These are phyloP conservation scores for Phoebastria nigripes DNA, from an alignment of 2,797 vertebrate species.

Conservation along the genomic window DNA sequence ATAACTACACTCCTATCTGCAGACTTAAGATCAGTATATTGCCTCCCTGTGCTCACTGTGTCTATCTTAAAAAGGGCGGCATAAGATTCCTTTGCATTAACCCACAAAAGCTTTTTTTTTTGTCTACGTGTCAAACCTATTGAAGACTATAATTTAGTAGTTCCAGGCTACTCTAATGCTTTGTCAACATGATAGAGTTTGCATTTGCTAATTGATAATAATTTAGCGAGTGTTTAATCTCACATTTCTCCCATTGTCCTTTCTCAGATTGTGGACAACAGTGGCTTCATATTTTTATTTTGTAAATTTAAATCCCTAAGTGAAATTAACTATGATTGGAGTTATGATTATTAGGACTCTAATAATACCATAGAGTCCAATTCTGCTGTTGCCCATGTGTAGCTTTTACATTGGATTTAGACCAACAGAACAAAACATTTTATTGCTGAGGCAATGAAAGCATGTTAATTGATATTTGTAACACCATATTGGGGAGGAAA, in stretches of 20 bases:
- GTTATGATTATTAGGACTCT: background rate
- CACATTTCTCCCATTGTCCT: background rate
- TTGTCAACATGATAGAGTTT: background rate
- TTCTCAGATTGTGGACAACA: background rate
- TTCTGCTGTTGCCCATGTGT: background rate
- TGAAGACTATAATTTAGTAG: background rate
- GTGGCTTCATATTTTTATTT: background rate
- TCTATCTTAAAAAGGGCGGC: background rate
- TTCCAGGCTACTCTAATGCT: background rate
- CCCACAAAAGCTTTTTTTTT: background rate
- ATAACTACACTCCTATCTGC: background rate
- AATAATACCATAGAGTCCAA: background rate
- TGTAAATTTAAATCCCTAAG: background rate
- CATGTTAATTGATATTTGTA: background rate
- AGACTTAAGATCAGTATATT: background rate
- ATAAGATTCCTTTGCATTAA: background rate
- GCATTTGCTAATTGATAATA: background rate
- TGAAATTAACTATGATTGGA: background rate
- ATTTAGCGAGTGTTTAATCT: background rate
- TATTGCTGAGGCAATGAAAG: background rate
- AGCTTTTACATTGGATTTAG: background rate
- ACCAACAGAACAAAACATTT: background rate
- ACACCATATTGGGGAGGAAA: background rate
- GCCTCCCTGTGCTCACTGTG: background rate
- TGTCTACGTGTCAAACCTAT: background rate